Percentiles rank a stretch among this genome's conserved stretches.
Conservation (phyloP, 2,113 vertebrate genomes). For the Sylvietta virens region DNA sequence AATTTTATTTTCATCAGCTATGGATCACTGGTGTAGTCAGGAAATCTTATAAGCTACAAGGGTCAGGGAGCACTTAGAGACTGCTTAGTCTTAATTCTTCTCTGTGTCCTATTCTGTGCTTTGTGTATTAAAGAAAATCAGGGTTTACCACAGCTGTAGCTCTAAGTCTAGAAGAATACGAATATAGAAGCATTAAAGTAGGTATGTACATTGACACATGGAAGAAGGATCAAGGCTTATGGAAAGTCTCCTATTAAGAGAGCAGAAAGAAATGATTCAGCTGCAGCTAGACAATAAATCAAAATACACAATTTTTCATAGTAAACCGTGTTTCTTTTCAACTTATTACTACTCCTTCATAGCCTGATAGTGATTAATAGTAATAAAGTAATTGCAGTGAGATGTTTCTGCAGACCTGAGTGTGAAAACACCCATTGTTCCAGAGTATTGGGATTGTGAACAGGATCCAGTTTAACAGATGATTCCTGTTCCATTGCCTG, state of each 20-base stretch:
- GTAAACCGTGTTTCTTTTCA: background rate
- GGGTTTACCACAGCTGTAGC: background rate
- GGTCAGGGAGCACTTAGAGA: background rate
- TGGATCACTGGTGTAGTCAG: background rate
- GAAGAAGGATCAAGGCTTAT: background rate
- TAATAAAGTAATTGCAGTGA: background rate
- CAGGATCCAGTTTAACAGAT: background rate
- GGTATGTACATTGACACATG: fast-evolving
- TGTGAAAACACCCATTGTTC: background rate
- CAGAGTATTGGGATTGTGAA: background rate
- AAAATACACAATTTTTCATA: background rate
- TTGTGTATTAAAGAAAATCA: background rate
- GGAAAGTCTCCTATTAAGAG: background rate
- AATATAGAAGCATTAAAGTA: background rate
- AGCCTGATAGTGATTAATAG: background rate
- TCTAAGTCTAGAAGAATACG: background rate
- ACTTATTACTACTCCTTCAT: background rate
- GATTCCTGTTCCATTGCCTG: background rate
- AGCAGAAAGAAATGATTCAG: background rate
- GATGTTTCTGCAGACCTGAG: background rate
- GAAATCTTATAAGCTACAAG: background rate
- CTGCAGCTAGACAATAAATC: background rate
- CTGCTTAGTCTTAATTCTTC: background rate
- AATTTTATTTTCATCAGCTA: background rate
- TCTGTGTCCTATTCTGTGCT: background rate